A percentile compares a stretch with the other conserved stretches of the same genome.
Conservation (phyloP, 2,888 invertebrate species). For the Tenodera sinensis region DNA sequence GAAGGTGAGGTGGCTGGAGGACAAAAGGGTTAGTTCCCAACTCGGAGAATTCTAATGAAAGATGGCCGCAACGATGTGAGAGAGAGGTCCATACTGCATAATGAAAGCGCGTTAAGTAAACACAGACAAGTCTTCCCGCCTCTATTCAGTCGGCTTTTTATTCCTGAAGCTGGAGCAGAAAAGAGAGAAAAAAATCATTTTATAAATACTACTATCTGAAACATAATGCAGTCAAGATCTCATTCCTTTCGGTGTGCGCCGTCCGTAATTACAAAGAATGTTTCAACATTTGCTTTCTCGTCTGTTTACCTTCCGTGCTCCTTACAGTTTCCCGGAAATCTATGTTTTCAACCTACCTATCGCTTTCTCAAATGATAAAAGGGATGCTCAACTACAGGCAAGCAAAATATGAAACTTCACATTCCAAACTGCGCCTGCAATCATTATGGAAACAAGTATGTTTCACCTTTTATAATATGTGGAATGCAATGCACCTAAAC, state of each 20-base stretch:
- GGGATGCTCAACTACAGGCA: too few relatives aligned
- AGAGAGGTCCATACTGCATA: neutral
- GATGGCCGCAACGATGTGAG: neutral
- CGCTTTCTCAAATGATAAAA: neutral
- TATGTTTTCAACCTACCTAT: neutral
- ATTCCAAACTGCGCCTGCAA: too few relatives aligned
- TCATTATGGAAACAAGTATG: too few relatives aligned
- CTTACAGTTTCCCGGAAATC: neutral
- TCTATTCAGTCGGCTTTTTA: neutral
- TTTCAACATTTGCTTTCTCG: neutral
- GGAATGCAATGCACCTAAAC: too few relatives aligned
- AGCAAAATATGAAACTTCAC: too few relatives aligned
- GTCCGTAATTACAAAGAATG: neutral
- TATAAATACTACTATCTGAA: neutral
- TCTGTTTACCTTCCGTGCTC: neutral
- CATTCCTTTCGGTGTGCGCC: neutral
- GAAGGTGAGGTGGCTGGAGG: neutral
- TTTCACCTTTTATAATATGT: too few relatives aligned
- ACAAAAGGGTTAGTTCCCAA: neutral
- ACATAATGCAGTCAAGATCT: neutral
- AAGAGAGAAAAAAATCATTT: neutral
- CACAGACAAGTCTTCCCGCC: neutral
- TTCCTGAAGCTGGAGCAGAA: neutral
- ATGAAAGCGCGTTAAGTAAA: neutral
- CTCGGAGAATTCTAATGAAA: neutral